A percentile compares a stretch with the other conserved stretches of the same genome.
These are phyloP conservation scores for Ibycter americanus DNA, from an alignment of 2,797 vertebrate genomes.

Conservation along the genomic window DNA sequence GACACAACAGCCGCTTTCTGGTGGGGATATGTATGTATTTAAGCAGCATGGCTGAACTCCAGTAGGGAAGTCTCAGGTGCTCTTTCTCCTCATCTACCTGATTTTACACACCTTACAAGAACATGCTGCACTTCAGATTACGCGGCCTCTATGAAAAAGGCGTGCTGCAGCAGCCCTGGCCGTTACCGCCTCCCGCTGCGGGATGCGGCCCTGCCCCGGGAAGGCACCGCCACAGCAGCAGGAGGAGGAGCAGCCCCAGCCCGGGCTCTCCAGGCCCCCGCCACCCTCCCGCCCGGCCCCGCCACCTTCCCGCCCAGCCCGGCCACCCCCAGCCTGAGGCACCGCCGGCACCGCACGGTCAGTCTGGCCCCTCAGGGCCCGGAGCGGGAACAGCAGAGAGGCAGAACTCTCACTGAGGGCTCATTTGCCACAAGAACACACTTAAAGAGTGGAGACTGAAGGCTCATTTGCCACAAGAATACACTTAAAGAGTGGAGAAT, in stretches of 20 bases:
- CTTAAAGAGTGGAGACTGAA: rapidly evolving
- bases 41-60: neutral
- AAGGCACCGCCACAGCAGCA: too few species aligned
- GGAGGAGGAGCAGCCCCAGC: neutral
- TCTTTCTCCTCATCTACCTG: too few species aligned
- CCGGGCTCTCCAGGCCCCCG: too few species aligned
- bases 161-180: rapidly evolving
- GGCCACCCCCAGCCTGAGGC: too few species aligned
- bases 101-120: neutral
- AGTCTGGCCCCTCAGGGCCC: rapidly evolving
- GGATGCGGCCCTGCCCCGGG: rapidly evolving
- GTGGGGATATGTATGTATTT: rapidly evolving
- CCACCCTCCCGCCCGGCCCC: rapidly evolving
- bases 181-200: rapidly evolving
- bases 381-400: rapidly evolving
- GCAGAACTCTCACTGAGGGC: rapidly evolving
- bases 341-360: rapidly evolving
- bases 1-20: neutral
- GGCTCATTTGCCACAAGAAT: too few species aligned
- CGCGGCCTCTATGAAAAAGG: rapidly evolving
- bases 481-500: rapidly evolving
- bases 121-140: rapidly evolving
- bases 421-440: neutral
- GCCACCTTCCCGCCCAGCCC: rapidly evolving
- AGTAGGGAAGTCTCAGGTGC: rapidly evolving